Evolutionary conservation across 2,888 invertebrate genomes (phyloP).

Genomic region (Eremobia ochroleuca): DNA sequence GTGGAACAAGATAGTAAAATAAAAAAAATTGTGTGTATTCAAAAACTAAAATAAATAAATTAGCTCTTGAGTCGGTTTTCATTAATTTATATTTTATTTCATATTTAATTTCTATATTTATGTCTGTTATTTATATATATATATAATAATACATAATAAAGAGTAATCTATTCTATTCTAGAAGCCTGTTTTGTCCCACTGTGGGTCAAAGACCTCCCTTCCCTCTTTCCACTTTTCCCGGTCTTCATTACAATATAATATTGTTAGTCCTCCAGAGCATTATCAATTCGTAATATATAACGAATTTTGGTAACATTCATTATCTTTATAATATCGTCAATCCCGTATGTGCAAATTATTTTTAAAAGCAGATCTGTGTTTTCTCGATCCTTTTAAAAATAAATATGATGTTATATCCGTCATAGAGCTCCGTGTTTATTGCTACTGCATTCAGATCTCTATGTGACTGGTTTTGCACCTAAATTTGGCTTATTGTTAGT

Average conservation of each 20-base stretch:
- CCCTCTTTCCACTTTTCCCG: too few species aligned
- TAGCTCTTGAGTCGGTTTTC: not conserved
- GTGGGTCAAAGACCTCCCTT: too few species aligned
- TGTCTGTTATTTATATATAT: too few species aligned
- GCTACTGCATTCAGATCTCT: slow-evolving; percentile 2
- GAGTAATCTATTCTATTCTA: too few species aligned
- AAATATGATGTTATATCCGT: not conserved
- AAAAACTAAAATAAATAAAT: not conserved
- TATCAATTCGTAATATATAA: not conserved
- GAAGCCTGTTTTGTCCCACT: too few species aligned
- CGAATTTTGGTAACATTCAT: too few species aligned
- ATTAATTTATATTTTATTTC: too few species aligned
- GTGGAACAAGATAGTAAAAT: not conserved
- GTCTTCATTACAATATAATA: not conserved
- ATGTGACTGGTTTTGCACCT: slow-evolving; percentile 9
- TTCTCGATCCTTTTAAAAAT: not conserved
- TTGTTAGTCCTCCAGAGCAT: too few species aligned
- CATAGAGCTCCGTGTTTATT: not conserved
- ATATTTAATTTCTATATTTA: too few species aligned
- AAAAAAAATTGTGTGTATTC: not conserved
- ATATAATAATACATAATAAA: too few species aligned
- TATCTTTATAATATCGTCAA: not conserved
- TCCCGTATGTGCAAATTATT: too few species aligned
- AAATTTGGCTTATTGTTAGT: not conserved
- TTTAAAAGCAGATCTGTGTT: not conserved